Base-by-base conservation (phyloP, 2,797 vertebrate genomes). In the Huso huso region DNA sequence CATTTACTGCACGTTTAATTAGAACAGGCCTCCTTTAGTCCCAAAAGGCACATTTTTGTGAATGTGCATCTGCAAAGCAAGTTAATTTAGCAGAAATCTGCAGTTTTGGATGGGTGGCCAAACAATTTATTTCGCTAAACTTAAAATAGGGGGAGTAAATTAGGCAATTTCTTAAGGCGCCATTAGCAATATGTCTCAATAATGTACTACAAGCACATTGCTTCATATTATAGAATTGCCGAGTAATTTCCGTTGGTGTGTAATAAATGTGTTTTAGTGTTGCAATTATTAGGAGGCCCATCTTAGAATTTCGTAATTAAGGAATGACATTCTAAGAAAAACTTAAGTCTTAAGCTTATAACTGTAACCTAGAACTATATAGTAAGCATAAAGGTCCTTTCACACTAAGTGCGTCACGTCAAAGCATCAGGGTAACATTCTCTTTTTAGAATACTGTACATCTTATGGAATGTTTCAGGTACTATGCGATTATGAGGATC, bases 21-120 rank as follows among this genome's bases (percentile, higher is more conserved):
- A n/a, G 55, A 58, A 8, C 12, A 58, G 12, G 55, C 6, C 9
- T n/a, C 10, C 55, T 58, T 58, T 58, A 13, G 12, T 12, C 51
- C 51, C 51, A 53, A 53, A 53, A 53, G 51, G 51, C 51, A 53
- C 51, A 12, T 58, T 58, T 58, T 58, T 58, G 55, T n/a, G 55
- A n/a, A n/a, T 12, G 13, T 58, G 9, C 55, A 12, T 58, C 55
- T 11, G 51, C 11, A 53, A 53, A 53, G 11, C 51, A 8, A 53
- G 51, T 53, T 53, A 53, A 53, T 53, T 53, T 53, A 13, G 55
- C 55, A 58, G 64, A 58, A 58, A 11, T n/a, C 6, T 58, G 55
- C 55, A n/a, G 55, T 58, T 11, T 13, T 58, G 10, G 12, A 58
- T 3, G 6, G 10, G 74, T 73, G 74, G 76, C 12, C 12, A 58